Base-by-base conservation (phyloP, 2,797 vertebrate species). In the Scolopax bukidnonensis region DNA sequence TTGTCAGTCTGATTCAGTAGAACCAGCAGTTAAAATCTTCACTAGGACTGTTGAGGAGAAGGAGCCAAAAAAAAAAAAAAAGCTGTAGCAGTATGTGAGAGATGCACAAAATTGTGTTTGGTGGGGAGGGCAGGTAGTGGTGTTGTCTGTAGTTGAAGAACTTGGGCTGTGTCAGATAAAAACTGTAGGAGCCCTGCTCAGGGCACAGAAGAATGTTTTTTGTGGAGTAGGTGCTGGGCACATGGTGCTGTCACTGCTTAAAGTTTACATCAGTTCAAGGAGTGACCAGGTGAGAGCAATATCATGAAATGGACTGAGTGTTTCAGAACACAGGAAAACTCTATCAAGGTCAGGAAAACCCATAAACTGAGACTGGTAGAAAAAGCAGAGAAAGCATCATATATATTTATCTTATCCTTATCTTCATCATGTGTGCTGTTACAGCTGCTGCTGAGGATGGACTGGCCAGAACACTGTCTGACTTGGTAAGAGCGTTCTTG, bases 351-450 rank as follows among this genome's bases (percentile, higher is more conserved):
- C 48, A 82, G 43, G 45, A 64, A 12, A 51, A 28, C 16, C 67
- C 21, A 10, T 73, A 21, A 61, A 76, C 36, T 43, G 61, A 68
- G 41, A 40, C 15, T n/a, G 33, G 16, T 6, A 84, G 38, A 24
- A 87, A 71, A 41, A 84, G 25, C 33, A 67, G 63, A 65, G 43
- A 9, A 41, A 12, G 11, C 12, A 4, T 30, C 13, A 4, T 19
- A 4, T 8, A 21, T 56, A 9, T 18, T 74, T 64, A 16, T 77
- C 16, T 67, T 61, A 18, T 24, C 20, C 15, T 63, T 74, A 60
- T 57, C 0, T 81, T 41, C 12, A 30, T 64, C 5, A 1, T 6
- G 16, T 12, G 4, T 0, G 2, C 7, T 6, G 12, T 69, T 11
- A 5, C 1, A 63, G 61, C 81, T 81, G 41, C 56, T 54, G 43